A percentile compares a stretch with the other conserved stretches of the same genome.
These are phyloP conservation scores for Synodontis membranacea DNA, from an alignment of 2,113 vertebrate species.

Conservation along the genomic window DNA sequence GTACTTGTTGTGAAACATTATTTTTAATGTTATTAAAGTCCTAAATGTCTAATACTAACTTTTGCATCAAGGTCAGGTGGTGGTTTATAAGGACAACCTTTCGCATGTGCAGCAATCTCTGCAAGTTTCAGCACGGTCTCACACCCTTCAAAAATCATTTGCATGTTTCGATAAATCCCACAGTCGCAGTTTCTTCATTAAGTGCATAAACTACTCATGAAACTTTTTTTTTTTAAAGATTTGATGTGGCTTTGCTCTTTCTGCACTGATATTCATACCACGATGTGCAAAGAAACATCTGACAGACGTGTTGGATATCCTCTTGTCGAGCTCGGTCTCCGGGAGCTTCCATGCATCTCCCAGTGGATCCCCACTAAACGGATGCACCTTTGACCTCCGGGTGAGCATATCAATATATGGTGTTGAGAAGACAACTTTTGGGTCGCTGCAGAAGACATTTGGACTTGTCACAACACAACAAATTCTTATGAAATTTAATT, in stretches of 20 bases:
- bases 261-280: constrained; percentile 56
- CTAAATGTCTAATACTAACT: constrained; percentile 58
- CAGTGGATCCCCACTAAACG: constrained; percentile 62
- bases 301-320: constrained; percentile 64
- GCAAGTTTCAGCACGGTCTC: constrained; percentile 58
- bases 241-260: not conserved
- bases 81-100: constrained; percentile 62
- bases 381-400: constrained; percentile 66
- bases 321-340: constrained; percentile 65
- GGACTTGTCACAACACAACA: not conserved
- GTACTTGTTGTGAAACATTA: not conserved
- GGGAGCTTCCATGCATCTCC: constrained; percentile 63
- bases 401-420: constrained; percentile 68
- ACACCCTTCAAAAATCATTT: constrained; percentile 60
- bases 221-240: not conserved
- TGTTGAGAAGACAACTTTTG: constrained; percentile 68
- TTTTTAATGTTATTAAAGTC: not conserved
- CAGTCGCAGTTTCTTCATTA: not conserved
- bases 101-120: constrained; percentile 63
- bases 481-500: not conserved
- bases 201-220: not conserved
- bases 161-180: not conserved
- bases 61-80: constrained; percentile 63
- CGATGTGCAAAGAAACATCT: constrained; percentile 68
- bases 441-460: constrained; percentile 61